phyloP scores from a whole-genome alignment of 2,113 vertebrate species.

The Cryptotis parvus region DNA sequence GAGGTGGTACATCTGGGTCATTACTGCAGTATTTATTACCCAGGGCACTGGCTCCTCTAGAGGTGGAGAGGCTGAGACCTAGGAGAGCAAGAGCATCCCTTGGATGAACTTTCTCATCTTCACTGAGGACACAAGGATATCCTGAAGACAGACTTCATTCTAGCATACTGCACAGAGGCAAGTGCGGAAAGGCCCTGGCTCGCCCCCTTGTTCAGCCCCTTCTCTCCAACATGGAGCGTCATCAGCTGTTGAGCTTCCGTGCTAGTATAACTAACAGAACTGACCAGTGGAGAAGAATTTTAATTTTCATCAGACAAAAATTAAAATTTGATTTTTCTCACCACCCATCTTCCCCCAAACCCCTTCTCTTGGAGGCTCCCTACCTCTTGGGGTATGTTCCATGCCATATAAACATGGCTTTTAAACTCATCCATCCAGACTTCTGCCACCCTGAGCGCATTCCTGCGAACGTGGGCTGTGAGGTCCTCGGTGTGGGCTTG shows the following conservation, averaged over 20 bases:
- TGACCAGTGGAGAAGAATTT: not conserved
- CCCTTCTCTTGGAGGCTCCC: slow-evolving; percentile 39
- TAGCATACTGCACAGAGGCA: not conserved
- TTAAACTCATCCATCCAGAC: slow-evolving; percentile 99
- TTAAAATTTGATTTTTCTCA: not conserved
- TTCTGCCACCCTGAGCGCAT: slow-evolving; percentile 96
- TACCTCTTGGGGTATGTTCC: slow-evolving; percentile 98
- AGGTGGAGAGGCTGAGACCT: not conserved
- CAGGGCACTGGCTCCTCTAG: not conserved
- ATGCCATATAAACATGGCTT: slow-evolving; percentile 99
- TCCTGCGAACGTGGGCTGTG: slow-evolving; percentile 94
- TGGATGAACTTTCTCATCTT: not conserved
- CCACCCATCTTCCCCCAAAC: not conserved
- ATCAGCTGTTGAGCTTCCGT: not conserved
- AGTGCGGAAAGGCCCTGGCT: not conserved
- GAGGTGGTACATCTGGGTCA: not conserved
- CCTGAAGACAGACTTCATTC: not conserved
- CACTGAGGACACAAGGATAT: not conserved
- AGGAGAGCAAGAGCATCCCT: not conserved
- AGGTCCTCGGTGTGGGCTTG: slow-evolving; percentile 97
- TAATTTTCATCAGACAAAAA: too few relatives aligned
- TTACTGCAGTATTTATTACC: not conserved
- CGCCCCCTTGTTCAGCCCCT: not conserved
- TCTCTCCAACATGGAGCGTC: not conserved
- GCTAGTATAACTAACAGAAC: not conserved